These are phyloP conservation scores for Sericinus montela DNA, from an alignment of 2,888 invertebrate genomes.

Conservation along the genomic window DNA sequence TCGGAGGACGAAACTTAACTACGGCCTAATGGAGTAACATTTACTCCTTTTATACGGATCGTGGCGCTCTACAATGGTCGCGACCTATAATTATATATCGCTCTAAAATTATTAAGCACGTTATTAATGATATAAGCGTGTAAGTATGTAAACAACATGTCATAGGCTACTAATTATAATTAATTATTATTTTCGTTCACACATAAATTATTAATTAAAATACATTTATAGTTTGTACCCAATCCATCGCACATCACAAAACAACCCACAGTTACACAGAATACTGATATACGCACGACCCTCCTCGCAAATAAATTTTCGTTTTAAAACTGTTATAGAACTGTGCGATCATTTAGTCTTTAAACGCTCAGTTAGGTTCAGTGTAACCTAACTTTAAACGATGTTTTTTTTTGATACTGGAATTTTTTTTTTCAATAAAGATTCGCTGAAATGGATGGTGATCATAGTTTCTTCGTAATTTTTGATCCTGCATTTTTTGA, in stretches of 20 bases:
- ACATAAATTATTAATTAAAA: not conserved
- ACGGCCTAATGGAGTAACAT: conserved; percentile 27
- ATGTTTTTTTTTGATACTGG: not conserved
- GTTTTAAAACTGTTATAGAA: too few relatives aligned
- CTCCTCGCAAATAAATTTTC: too few relatives aligned
- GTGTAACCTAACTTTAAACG: not conserved
- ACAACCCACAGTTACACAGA: too few relatives aligned
- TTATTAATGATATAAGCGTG: conserved; percentile 2
- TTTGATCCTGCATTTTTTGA: too few relatives aligned
- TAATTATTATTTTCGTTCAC: too few relatives aligned
- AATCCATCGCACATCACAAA: too few relatives aligned
- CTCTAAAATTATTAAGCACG: conserved; percentile 5
- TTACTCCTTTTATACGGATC: conserved; percentile 28
- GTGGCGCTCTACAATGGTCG: conserved; percentile 22
- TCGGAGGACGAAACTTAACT: conserved; percentile 41
- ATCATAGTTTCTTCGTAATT: too few relatives aligned
- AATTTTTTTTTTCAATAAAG: not conserved
- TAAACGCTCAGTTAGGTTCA: not conserved
- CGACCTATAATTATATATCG: conserved; percentile 15
- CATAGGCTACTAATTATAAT: too few relatives aligned
- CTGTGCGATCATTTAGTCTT: not conserved
- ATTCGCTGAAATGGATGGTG: too few relatives aligned
- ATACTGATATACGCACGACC: too few relatives aligned
- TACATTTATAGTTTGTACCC: too few relatives aligned
- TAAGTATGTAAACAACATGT: too few relatives aligned